Evolutionary conservation across 2,797 vertebrate genomes (phyloP).

Genomic region (Odontamblyopus rebecca): DNA sequence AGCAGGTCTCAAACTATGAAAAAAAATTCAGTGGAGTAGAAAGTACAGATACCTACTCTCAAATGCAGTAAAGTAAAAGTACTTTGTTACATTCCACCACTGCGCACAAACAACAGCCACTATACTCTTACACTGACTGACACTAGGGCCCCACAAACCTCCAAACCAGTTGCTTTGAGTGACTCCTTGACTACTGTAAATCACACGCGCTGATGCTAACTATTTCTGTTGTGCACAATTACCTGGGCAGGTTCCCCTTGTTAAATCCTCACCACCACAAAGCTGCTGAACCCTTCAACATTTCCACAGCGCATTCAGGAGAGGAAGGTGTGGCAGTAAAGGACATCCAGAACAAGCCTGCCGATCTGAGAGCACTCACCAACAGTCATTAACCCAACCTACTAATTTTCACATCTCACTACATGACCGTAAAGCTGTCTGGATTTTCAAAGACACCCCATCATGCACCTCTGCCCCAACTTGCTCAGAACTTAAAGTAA

Average conservation of each 20-base stretch:
- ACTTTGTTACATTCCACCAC: too few species aligned
- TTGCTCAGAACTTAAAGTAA: conserved; percentile 24
- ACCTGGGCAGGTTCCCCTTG: conserved; percentile 8
- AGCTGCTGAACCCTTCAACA: conserved; percentile 1
- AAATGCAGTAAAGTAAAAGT: too few species aligned
- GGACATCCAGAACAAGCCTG: conserved; percentile 12
- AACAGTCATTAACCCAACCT: conserved; percentile 18
- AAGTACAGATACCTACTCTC: too few species aligned
- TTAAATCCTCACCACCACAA: conserved; percentile 9
- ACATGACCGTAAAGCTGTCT: conserved; percentile 52
- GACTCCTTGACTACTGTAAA: conserved; percentile 4
- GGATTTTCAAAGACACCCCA: conserved; percentile 44
- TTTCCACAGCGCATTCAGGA: conserved; percentile 28
- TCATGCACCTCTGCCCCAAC: conserved; percentile 30
- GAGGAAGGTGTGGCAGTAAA: conserved; percentile 28
- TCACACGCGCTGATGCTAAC: neutral
- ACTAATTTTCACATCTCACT: conserved; percentile 47
- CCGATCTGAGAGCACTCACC: conserved; percentile 17
- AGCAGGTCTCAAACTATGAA: too few species aligned
- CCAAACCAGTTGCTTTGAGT: neutral
- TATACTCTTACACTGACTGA: neutral
- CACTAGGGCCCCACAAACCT: neutral
- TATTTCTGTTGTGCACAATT: conserved; percentile 1
- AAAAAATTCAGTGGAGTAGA: too few species aligned
- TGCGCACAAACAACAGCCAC: neutral